A percentile compares a stretch with the other conserved stretches of the same genome.
phyloP scores from a whole-genome alignment of 2,797 vertebrate species.

The Avahi laniger region DNA sequence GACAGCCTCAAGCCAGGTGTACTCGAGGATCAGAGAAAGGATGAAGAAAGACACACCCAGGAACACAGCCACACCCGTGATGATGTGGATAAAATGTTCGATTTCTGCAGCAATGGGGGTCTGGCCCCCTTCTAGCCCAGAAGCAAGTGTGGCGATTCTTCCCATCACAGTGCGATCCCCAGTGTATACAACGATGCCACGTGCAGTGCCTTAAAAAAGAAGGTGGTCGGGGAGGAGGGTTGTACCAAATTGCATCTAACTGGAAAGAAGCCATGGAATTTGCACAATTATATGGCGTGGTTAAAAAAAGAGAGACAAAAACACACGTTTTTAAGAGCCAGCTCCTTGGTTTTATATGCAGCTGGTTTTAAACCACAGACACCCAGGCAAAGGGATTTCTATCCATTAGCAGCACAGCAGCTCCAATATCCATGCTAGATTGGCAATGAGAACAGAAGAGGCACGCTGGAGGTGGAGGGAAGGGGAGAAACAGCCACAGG shows the following conservation, averaged over 20 bases:
- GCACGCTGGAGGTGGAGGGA: rapidly evolving
- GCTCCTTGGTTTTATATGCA: background rate
- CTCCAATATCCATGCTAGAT: rapidly evolving
- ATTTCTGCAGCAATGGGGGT: slow-evolving; percentile 96
- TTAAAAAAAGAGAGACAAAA: background rate
- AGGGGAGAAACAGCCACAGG: background rate
- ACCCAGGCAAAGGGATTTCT: background rate
- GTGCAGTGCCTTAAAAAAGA: slow-evolving; percentile 90
- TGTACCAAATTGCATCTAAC: background rate
- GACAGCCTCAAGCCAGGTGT: slow-evolving; percentile 96
- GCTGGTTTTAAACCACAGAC: background rate
- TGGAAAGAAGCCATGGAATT: background rate
- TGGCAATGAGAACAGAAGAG: background rate
- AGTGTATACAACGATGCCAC: slow-evolving; percentile 94
- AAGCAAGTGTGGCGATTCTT: slow-evolving; percentile 95
- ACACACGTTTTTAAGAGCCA: background rate
- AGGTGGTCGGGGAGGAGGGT: background rate
- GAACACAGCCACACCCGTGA: slow-evolving; percentile 97
- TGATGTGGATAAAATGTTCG: slow-evolving; percentile 97
- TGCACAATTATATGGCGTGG: too few relatives aligned
- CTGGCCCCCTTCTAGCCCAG: slow-evolving; percentile 94
- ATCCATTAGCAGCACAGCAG: background rate
- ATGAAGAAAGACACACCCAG: slow-evolving; percentile 95
- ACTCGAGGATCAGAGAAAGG: slow-evolving; percentile 96
- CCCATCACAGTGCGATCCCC: slow-evolving; percentile 98